phyloP scores from a whole-genome alignment of 2,888 invertebrate species.

The Agrilus cyanescens region DNA sequence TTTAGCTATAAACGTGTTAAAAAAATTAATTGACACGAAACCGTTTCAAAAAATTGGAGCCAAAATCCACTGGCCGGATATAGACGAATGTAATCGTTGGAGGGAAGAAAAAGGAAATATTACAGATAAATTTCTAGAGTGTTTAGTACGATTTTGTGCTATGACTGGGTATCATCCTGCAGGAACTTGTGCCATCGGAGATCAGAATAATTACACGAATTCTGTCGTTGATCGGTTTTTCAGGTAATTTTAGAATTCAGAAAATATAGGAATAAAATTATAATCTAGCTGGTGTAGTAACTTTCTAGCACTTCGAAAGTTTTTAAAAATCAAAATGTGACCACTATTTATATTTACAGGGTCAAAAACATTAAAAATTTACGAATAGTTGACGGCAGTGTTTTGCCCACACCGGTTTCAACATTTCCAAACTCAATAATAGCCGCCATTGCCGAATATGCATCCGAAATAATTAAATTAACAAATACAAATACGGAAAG shows the following conservation, averaged over 20 bases:
- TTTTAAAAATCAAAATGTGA: neutral
- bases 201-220: constrained; percentile 18
- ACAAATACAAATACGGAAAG: neutral
- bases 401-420: constrained; percentile 65
- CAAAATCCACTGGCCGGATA: constrained; percentile 51
- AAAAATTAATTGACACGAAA: constrained; percentile 40
- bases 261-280: no score
- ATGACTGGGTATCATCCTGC: constrained; percentile 69
- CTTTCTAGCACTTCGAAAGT: neutral
- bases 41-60: constrained; percentile 50
- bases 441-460: constrained; percentile 52
- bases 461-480: constrained; percentile 40
- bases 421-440: constrained; percentile 63
- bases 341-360: constrained; percentile 34
- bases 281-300: no score
- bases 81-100: constrained; percentile 47
- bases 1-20: constrained; percentile 47
- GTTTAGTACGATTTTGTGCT: constrained; percentile 49
- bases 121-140: constrained; percentile 46
- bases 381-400: constrained; percentile 69
- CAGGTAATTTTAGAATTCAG: constrained; percentile 35
- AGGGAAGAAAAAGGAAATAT: constrained; percentile 34
- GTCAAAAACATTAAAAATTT: constrained; percentile 52
- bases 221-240: constrained; percentile 58
- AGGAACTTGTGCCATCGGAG: constrained; percentile 66